Evolutionary conservation across 1,140 invertebrate species (phyloP).

Genomic region (Harlomillsia oculata): DNA sequence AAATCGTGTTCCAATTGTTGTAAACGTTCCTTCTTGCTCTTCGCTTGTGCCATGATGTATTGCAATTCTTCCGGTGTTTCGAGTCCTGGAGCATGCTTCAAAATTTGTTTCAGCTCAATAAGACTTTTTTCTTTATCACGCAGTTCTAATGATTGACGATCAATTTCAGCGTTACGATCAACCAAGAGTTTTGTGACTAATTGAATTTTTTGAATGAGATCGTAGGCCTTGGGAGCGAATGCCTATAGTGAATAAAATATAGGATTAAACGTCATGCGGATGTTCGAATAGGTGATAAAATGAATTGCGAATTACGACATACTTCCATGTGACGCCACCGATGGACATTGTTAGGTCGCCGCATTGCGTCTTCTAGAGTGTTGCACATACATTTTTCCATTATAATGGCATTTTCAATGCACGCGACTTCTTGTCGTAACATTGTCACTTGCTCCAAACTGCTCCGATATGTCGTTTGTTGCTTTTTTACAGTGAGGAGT

Average conservation of each 20-base stretch:
- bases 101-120: conserved; percentile 12
- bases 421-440: conserved; percentile 22
- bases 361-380: conserved; percentile 15
- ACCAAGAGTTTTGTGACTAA: conserved; percentile 25
- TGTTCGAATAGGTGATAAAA: not conserved
- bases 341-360: conserved; percentile 30
- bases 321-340: conserved; percentile 31
- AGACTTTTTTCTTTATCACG: conserved; percentile 23
- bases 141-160: not conserved
- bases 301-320: not conserved
- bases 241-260: conserved; percentile 8
- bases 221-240: conserved; percentile 25
- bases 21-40: conserved; percentile 15
- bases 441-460: not conserved
- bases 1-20: conserved; percentile 16
- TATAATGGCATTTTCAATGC: conserved; percentile 27
- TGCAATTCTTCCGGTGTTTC: conserved; percentile 27
- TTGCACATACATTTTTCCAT: conserved; percentile 33
- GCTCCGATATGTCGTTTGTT: not conserved
- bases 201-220: conserved; percentile 25
- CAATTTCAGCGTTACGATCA: conserved; percentile 14
- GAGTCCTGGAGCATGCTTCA: conserved; percentile 14
- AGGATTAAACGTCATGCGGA: no score
- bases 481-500: conserved; percentile 7
- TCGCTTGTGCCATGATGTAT: conserved; percentile 13